Base-by-base conservation (phyloP, 2,888 invertebrate genomes). In the Iphiclides podalirius region DNA sequence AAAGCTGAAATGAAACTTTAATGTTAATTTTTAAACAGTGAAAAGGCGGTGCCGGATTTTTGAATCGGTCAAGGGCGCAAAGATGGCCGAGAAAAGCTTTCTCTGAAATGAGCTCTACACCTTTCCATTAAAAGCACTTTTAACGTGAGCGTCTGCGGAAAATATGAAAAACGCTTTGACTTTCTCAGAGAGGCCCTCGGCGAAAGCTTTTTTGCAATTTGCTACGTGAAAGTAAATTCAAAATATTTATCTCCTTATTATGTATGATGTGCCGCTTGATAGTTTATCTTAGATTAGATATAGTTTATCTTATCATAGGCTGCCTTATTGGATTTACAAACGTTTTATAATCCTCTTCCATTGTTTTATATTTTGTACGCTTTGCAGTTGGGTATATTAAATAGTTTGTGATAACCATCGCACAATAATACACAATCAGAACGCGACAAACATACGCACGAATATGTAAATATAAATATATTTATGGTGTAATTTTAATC, bases 51-150 rank as follows among this genome's bases (percentile, higher is more conserved):
- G 39, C 39, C 44, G 39, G 44, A 44, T 44, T 50, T 44, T 44
- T 39, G 49, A 35, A 33, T 44, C 49, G 49, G 49, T 50, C 49
- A 50, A 50, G 49, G 49, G 49, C 49, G 44, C 26, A 37, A 34
- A 17, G 11, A 17, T 35, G 23, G 39, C 39, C 33, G 34, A 50
- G 38, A 17, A 35, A 11, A 20, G 6, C n/a, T 17, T 12, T 14
- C 4, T 9, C 4, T 17, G 44, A 14, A 17, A 31, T 17, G 33
- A 26, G 11, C 49, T 35, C 16, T 44, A 39, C 4, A 1, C 12
- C 44, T 16, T 28, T 11, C 1, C 0, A 1, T 28, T 35, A 40
- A 44, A 12, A 38, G n/a, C 15, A 12, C 1, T 34, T 50, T 35
- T 39, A 6, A 15, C 15, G 2, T 44, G 28, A 1, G 23, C 15